Evolutionary conservation across 2,888 invertebrate genomes (phyloP).

Genomic region (Amphipoea lucens): DNA sequence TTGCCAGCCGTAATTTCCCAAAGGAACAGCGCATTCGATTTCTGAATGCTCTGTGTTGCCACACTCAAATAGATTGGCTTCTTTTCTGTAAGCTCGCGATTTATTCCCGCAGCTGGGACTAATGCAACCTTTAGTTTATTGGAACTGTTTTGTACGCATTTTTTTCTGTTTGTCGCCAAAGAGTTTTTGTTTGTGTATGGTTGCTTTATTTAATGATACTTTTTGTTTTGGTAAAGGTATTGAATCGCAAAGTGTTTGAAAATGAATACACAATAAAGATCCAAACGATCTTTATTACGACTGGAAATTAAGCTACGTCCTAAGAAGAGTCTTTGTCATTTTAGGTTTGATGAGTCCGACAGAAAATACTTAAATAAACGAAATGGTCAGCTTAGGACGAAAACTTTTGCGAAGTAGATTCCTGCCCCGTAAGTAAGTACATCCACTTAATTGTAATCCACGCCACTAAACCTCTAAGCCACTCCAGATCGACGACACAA

Average conservation of each 20-base stretch:
- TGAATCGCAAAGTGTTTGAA: constrained; percentile 20
- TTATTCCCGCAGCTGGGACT: constrained; percentile 66
- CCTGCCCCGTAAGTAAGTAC: constrained; percentile 5
- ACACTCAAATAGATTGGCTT: constrained; percentile 79
- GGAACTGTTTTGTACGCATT: constrained; percentile 40
- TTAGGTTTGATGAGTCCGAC: not conserved
- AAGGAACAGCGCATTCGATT: constrained; percentile 76
- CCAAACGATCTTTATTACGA: not conserved
- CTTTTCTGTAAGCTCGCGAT: constrained; percentile 73
- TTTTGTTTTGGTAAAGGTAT: constrained; percentile 23
- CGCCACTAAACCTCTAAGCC: constrained; percentile 48
- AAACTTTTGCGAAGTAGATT: not conserved
- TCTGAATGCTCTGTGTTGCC: constrained; percentile 76
- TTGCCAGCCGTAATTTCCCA: constrained; percentile 81
- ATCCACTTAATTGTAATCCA: constrained; percentile 48
- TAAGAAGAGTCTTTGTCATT: not conserved
- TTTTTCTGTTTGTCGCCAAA: constrained; percentile 52
- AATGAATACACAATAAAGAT: not conserved
- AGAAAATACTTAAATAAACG: constrained; percentile 2
- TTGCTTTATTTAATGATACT: constrained; percentile 24
- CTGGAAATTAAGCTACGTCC: not conserved
- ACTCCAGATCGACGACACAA: constrained; percentile 56
- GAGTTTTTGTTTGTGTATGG: constrained; percentile 22
- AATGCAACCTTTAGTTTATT: constrained; percentile 63
- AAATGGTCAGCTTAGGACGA: not conserved